phyloP scores from a whole-genome alignment of 1,140 invertebrate species.

The Drosophila bipectinata region DNA sequence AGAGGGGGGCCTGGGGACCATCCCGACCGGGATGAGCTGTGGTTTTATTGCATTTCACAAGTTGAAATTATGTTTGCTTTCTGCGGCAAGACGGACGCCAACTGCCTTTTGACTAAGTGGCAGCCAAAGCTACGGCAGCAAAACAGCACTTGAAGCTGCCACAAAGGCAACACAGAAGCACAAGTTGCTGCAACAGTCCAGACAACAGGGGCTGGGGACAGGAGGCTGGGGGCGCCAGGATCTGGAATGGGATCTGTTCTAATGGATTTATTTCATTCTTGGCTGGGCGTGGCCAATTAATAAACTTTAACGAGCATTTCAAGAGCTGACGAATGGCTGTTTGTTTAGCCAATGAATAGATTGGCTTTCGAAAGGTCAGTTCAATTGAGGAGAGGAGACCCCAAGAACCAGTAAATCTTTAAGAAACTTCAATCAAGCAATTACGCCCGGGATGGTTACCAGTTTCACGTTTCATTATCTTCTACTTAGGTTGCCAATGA shows the following conservation, averaged over 20 bases:
- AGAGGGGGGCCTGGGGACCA: neutral
- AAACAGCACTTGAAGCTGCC: conserved; percentile 30
- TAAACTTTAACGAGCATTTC: conserved; percentile 20
- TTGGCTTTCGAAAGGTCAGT: conserved; percentile 6
- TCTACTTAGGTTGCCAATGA: conserved; percentile 40
- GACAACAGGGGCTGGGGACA: conserved; percentile 1
- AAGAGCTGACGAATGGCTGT: neutral
- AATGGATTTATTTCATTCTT: conserved; percentile 33
- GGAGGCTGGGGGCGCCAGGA: neutral
- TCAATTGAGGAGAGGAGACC: neutral
- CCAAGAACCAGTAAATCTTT: neutral
- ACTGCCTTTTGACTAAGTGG: conserved; percentile 62
- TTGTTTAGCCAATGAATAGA: conserved; percentile 34
- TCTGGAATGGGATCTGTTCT: conserved; percentile 1
- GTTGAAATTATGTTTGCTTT: conserved; percentile 75
- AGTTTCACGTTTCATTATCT: conserved; percentile 47
- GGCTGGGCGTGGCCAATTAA: conserved; percentile 51
- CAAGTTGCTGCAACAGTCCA: conserved; percentile 12
- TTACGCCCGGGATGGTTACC: conserved; percentile 9
- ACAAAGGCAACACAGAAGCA: conserved; percentile 39
- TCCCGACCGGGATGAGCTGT: conserved; percentile 41
- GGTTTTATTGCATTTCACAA: conserved; percentile 65
- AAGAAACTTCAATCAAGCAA: conserved; percentile 1
- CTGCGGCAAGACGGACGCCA: conserved; percentile 52
- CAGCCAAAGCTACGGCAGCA: conserved; percentile 42